Evolutionary conservation across 1,140 invertebrate species (phyloP).

Genomic region (Nautilus pompilius): DNA sequence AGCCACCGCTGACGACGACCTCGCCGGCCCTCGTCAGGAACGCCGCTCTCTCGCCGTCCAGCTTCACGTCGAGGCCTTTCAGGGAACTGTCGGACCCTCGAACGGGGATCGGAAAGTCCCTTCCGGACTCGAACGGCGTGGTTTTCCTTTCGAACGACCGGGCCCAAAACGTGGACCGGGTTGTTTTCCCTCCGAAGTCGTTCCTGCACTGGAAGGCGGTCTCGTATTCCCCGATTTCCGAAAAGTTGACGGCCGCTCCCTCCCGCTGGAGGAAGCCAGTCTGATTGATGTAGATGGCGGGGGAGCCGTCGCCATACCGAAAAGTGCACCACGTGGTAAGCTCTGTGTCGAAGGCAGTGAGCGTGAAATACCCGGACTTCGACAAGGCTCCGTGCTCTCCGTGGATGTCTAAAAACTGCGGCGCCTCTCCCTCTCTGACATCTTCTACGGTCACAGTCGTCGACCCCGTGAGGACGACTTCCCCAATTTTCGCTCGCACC

Average conservation of each 20-base stretch:
- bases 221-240: slow-evolving; percentile 15
- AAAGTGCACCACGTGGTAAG: slow-evolving; percentile 19
- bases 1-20: no score
- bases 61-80: slow-evolving; percentile 1
- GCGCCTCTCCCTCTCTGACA: slow-evolving; percentile 35
- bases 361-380: slow-evolving; percentile 7
- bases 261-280: slow-evolving; percentile 11
- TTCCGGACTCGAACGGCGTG: slow-evolving; percentile 9
- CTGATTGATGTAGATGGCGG: neutral
- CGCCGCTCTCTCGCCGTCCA: no score
- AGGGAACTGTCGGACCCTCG: slow-evolving; percentile 17
- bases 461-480: slow-evolving; percentile 12
- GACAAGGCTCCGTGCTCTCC: slow-evolving; percentile 13
- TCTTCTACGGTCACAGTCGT: slow-evolving; percentile 24
- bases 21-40: no score
- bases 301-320: slow-evolving; percentile 14
- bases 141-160: slow-evolving; percentile 14
- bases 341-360: slow-evolving; percentile 18
- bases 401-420: slow-evolving; percentile 26
- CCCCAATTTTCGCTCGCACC: slow-evolving; percentile 27
- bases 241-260: slow-evolving; percentile 6
- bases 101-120: slow-evolving; percentile 13
- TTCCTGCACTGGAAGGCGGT: slow-evolving; percentile 19
- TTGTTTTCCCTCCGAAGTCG: slow-evolving; percentile 17
- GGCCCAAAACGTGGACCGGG: slow-evolving; percentile 16